Percentiles rank a stretch among this genome's conserved stretches.
Conservation (phyloP, 2,113 vertebrate species). For the Saimiri boliviensis region DNA sequence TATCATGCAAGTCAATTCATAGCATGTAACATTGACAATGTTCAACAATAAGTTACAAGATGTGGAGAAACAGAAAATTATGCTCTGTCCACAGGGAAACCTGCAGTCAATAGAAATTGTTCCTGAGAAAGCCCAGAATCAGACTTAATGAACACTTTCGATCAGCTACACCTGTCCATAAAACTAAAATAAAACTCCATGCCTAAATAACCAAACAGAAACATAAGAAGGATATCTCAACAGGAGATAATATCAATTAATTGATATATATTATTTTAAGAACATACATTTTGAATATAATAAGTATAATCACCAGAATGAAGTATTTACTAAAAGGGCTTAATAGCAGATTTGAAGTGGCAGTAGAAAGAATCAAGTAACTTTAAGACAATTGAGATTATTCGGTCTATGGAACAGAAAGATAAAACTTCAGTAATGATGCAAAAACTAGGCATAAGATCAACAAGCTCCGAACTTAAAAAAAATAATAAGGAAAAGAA, state of each 20-base stretch:
- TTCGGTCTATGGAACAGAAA: background rate
- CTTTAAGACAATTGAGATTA: background rate
- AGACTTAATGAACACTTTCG: background rate
- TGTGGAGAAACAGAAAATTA: background rate
- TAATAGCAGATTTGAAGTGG: background rate
- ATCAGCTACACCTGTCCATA: background rate
- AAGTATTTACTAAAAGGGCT: background rate
- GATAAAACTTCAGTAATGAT: background rate
- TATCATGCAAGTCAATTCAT: no score
- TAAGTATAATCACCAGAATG: background rate
- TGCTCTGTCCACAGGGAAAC: background rate
- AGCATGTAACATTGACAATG: no score
- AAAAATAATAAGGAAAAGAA: no score
- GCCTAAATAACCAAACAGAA: background rate
- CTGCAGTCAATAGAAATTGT: background rate
- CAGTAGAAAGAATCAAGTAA: background rate
- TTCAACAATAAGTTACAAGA: background rate
- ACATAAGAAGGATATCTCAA: background rate
- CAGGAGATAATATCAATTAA: background rate
- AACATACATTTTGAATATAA: background rate
- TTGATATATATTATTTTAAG: background rate
- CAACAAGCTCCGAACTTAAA: no score
- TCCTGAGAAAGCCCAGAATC: background rate
- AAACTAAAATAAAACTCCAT: background rate
- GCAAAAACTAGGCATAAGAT: no score